Base-by-base conservation (phyloP, 2,113 vertebrate genomes). In the Ceratotherium simum region DNA sequence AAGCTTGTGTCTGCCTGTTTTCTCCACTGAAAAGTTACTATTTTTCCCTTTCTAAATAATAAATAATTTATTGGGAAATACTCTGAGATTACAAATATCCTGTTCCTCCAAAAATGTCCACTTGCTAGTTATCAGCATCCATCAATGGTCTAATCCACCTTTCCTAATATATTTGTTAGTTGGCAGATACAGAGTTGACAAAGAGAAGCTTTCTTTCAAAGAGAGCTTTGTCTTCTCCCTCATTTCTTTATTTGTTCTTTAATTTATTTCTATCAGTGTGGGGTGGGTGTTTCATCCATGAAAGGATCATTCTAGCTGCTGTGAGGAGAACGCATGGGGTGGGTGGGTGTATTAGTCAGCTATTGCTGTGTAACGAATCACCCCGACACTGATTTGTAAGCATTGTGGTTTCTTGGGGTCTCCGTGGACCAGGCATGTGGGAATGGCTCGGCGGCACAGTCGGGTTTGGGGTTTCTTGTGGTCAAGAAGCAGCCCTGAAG, bases 91-190 rank as follows among this genome's bases (percentile, higher is more conserved):
- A 16, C 29, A 62, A 62, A 70, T 80, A 16, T 21, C 39, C 31
- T 5, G 31, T 31, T 31, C 13, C 70, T 86, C 29, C 46, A 11
- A 31, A 86, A 78, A 8, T 3, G 7, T 29, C 70, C 39, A 31
- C 84, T 51, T 8, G 2, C 2, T 42, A 13, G 58, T 33, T 54
- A 27, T 82, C 65, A 51, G 84, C 51, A 9, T 18, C 36, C 42
- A 18, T 0, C 0, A 8, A 29, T 36, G 85, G 25, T 13, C 78
- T 21, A 6, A 82, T 0, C 20, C 29, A 17, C 7, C 8, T 2
- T 60, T 31, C 58, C 6, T 56, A 54, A 54, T 39, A 17, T 25
- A 56, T 42, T 46, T 54, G 31, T 54, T 31, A 5, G 18, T 3
- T 33, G 75, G 92, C 73, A 31, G 76, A 42, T 23, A 25, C 1